Percentiles rank a stretch among this genome's conserved stretches.
Evolutionary conservation across 2,113 vertebrate genomes (phyloP).

Genomic region (Garra rufa): DNA sequence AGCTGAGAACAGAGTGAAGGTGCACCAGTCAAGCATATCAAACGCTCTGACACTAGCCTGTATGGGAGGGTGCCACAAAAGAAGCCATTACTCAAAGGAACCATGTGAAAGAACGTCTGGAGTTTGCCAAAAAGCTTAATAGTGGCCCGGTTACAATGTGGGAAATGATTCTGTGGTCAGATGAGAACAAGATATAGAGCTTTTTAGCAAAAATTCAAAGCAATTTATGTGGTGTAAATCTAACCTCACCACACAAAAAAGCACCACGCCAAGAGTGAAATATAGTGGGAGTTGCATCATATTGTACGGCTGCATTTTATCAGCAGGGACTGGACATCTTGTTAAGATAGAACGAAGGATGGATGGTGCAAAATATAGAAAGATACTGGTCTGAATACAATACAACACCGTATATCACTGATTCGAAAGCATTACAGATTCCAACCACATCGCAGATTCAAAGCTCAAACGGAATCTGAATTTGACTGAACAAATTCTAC

Average conservation of each 20-base stretch:
- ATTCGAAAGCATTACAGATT: neutral
- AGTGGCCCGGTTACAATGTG: neutral
- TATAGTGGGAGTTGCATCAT: conserved; percentile 29
- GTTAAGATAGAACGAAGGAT: conserved; percentile 28
- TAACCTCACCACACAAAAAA: neutral
- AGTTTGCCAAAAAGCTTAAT: conserved; percentile 37
- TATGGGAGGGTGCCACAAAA: conserved; percentile 23
- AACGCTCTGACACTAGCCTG: conserved; percentile 23
- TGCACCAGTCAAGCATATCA: conserved; percentile 38
- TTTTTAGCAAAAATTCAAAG: neutral
- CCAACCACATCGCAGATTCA: neutral
- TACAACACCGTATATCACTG: neutral
- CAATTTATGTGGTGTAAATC: conserved; percentile 23
- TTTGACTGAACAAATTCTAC: neutral
- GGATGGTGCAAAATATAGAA: conserved; percentile 23
- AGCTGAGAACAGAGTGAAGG: conserved; percentile 8
- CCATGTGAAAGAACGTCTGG: neutral
- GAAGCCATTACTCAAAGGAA: conserved; percentile 19
- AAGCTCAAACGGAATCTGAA: neutral
- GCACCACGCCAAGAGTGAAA: conserved; percentile 3
- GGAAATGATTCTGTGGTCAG: conserved; percentile 9
- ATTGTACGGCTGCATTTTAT: conserved; percentile 2
- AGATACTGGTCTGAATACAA: conserved; percentile 9
- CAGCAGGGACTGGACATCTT: conserved; percentile 32
- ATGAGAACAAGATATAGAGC: conserved; percentile 11